These are phyloP conservation scores for Laothoe populi DNA, from an alignment of 2,888 invertebrate genomes.

Conservation along the genomic window DNA sequence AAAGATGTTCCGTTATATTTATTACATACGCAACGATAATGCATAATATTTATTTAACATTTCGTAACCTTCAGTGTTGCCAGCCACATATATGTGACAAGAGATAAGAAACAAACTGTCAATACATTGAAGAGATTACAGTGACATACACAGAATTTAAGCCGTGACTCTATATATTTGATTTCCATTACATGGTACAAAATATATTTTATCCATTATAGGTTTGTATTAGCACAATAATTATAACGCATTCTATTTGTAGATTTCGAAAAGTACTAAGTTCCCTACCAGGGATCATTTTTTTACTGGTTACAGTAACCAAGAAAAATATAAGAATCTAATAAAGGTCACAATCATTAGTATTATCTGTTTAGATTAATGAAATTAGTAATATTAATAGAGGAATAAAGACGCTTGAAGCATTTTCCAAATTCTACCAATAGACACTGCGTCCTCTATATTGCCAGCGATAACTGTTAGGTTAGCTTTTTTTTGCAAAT, in stretches of 20 bases:
- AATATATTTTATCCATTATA: background rate
- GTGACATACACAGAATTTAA: constrained; percentile 6
- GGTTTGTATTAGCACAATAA: background rate
- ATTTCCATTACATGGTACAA: background rate
- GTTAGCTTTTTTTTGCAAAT: background rate
- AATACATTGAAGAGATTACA: constrained; percentile 10
- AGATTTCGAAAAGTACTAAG: background rate
- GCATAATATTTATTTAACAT: background rate
- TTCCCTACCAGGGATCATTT: too few species aligned
- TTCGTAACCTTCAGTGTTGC: constrained; percentile 2
- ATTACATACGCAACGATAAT: too few species aligned
- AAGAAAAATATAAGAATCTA: too few species aligned
- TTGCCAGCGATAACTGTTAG: background rate
- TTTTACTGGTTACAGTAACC: too few species aligned
- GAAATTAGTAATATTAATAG: background rate
- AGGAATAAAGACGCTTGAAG: too few species aligned
- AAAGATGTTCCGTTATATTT: background rate
- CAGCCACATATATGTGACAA: background rate
- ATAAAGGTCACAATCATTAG: too few species aligned
- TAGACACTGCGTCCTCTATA: background rate
- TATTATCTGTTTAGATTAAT: too few species aligned
- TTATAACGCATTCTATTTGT: background rate
- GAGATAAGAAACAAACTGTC: constrained; percentile 2
- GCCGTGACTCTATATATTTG: constrained; percentile 16
- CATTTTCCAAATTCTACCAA: background rate